phyloP scores from a whole-genome alignment of 2,113 vertebrate species.

The Dendropsophus ebraccatus region DNA sequence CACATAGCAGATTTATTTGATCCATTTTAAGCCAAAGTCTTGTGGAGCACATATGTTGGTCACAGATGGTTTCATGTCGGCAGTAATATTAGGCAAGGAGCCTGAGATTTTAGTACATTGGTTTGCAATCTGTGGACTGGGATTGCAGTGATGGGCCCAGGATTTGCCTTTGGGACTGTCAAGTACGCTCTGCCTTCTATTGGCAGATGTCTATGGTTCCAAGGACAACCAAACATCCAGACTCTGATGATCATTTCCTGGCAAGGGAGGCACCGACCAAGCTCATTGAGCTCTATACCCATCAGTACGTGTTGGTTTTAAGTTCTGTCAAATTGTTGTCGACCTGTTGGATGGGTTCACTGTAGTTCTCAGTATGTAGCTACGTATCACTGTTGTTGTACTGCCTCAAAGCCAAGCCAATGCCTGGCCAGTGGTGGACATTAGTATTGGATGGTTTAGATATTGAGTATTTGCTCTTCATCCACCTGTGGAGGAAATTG shows the following conservation, averaged over 20 bases:
- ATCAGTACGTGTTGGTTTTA: not conserved
- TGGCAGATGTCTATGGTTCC: not conserved
- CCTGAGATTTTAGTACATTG: not conserved
- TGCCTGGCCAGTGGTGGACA: not conserved
- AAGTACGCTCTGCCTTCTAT: not conserved
- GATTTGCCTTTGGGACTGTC: not conserved
- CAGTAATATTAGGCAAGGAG: conserved; percentile 16
- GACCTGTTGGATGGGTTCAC: too few species aligned
- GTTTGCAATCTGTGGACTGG: conserved; percentile 6
- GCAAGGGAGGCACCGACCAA: not conserved
- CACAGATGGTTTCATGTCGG: conserved; percentile 12
- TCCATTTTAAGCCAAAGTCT: conserved; percentile 9
- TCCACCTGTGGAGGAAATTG: not conserved
- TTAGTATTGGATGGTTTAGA: not conserved
- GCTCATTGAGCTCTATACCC: not conserved
- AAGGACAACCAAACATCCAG: not conserved
- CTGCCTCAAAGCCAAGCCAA: not conserved
- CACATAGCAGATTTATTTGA: not conserved
- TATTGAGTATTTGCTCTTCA: not conserved
- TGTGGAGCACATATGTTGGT: conserved; percentile 4
- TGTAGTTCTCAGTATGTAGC: not conserved
- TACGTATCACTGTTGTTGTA: not conserved
- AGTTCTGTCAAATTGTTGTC: too few species aligned
- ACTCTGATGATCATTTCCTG: not conserved
- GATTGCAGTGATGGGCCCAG: not conserved